Evolutionary conservation across 1,140 invertebrate genomes (phyloP), one percentile per base, ranked within the genome.

Genomic region (Ganaspis sp.): DNA sequence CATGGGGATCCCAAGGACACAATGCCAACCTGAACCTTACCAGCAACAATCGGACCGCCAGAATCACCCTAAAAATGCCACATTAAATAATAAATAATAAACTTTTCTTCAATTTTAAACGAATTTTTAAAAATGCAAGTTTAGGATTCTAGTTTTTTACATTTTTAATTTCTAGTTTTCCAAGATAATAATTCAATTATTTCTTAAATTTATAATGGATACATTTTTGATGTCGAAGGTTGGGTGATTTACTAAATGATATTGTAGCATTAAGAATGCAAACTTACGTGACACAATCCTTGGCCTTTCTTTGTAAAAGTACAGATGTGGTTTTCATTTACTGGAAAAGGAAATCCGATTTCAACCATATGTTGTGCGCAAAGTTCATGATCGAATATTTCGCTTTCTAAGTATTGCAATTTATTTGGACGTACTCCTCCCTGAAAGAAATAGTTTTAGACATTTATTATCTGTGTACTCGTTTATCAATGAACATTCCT

Each of bases 221-320:
- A n/a, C n/a, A 34, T 34, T 34, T 34, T 34, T 6, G 6, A 6
- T 34, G 6, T 34, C 6, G 2, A 34, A 34, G 6, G n/a, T n/a
- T 34, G 6, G 6, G 29, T 34, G 29, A 3, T 34, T 34, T 3
- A 34, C 2, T 34, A 34, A 34, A 34, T 34, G 6, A 34, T n/a
- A n/a, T n/a, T n/a, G n/a, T n/a, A n/a, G n/a, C n/a, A n/a, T n/a
- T n/a, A n/a, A n/a, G n/a, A n/a, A n/a, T n/a, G 6, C 29, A 34
- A 49, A 49, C 45, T 49, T 49, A 49, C 45, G 45, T 49, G 45
- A n/a, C 45, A 49, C n/a, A 49, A 49, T 49, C 45, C 45, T 49
- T 49, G 45, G n/a, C 45, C 45, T 5, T 4, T 6, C 17, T 49
- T 49, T 49, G 45, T 49, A 4, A 49, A 49, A 49, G 15, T 49